phyloP scores from a whole-genome alignment of 2,113 vertebrate species.

The Plectropomus leopardus region DNA sequence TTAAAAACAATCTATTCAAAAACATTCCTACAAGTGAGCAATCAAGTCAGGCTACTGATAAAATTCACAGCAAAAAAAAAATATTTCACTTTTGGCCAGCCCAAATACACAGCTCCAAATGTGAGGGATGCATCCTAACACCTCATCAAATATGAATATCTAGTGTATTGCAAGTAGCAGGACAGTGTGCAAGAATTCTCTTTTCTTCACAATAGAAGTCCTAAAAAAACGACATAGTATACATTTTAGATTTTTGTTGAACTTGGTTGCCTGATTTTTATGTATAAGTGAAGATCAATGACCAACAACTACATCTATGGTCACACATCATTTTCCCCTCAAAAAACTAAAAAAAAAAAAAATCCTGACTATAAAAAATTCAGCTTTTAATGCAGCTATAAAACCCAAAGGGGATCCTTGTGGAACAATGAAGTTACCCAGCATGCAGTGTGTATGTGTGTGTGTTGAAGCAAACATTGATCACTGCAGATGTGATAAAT shows the following conservation, averaged over 20 bases:
- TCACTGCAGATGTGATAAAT: conserved; percentile 57
- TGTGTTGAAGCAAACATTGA: conserved; percentile 33
- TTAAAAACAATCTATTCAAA: too few relatives aligned
- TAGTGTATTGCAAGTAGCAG: too few relatives aligned
- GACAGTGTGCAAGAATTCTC: too few relatives aligned
- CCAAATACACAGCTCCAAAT: too few relatives aligned
- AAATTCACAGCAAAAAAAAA: too few relatives aligned
- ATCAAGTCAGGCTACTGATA: too few relatives aligned
- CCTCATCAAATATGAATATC: too few relatives aligned
- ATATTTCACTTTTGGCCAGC: too few relatives aligned
- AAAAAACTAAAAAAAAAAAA: not conserved
- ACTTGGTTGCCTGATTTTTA: not conserved
- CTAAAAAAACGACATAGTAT: not conserved
- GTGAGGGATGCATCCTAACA: too few relatives aligned
- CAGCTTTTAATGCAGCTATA: not conserved
- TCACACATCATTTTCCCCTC: not conserved
- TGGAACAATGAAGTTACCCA: conserved; percentile 8
- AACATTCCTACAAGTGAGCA: too few relatives aligned
- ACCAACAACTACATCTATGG: not conserved
- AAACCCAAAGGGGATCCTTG: not conserved
- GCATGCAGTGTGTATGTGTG: conserved; percentile 5
- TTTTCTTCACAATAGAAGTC: too few relatives aligned
- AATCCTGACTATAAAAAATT: not conserved
- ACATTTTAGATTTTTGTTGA: not conserved
- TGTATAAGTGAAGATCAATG: not conserved